Conservation (phyloP, 1,140 invertebrate genomes). For the Euwallacea fornicatus region DNA sequence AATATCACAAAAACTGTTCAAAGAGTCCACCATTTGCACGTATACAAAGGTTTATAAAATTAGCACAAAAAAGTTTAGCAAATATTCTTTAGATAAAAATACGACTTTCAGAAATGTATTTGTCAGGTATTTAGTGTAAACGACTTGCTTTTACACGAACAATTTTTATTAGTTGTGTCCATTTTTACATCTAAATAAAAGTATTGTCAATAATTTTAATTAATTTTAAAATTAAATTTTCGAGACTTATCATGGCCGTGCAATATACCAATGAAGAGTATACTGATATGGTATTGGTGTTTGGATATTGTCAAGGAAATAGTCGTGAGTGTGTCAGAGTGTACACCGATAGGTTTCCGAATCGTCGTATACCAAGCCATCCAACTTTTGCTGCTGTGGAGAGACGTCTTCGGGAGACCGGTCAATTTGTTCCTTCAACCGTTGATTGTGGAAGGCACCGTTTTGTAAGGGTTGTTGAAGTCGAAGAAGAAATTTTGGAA, state of each 20-base stretch:
- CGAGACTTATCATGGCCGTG: neutral
- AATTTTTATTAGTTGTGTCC: neutral
- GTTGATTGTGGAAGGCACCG: conserved; percentile 5
- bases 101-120: too few relatives aligned
- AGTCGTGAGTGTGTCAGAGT: neutral
- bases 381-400: neutral
- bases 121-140: too few relatives aligned
- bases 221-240: neutral
- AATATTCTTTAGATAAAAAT: too few relatives aligned
- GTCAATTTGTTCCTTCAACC: neutral
- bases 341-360: neutral
- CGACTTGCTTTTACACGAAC: neutral
- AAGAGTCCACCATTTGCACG: neutral
- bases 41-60: neutral
- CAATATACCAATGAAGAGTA: neutral
- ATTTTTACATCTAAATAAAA: conserved; percentile 1
- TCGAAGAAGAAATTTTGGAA: conserved; percentile 15
- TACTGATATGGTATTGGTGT: neutral
- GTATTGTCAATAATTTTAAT: neutral
- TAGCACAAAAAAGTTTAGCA: too few relatives aligned
- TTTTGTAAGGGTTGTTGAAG: conserved; percentile 19
- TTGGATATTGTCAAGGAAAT: neutral
- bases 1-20: neutral
- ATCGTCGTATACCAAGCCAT: too few relatives aligned
- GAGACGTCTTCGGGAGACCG: neutral